Evolutionary conservation across 2,797 vertebrate genomes (phyloP), one percentile per base, ranked within the genome.

Genomic region (Fistularia commersonii): DNA sequence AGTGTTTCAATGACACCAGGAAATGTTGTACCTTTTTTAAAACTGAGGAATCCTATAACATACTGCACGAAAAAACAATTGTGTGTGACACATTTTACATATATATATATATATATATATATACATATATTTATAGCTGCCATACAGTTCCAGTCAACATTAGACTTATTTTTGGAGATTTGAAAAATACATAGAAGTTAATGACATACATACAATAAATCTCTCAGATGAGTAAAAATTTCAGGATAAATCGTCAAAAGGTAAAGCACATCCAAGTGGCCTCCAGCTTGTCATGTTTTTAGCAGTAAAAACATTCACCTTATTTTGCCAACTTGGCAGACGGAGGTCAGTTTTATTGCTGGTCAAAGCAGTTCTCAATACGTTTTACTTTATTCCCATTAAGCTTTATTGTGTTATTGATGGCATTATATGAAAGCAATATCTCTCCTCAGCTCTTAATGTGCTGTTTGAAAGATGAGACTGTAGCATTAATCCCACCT

Each of bases 401-500:
- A 36, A 8, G 48, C 71, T 82, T 81, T 79, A 84, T 84, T 77
- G 67, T 45, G 57, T 87, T 82, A 81, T 85, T 54, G 63, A 84
- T 80, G 50, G 59, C 73, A 77, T 79, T 66, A 77, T 78, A 72
- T 73, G 72, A 75, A 80, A 75, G 76, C 76, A 79, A 74, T 83
- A 71, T 81, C 68, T 81, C 68, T 53, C 68, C 14, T 14, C 78
- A 75, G 57, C 61, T 50, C 75, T 74, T 77, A 77, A 54, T 56
- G 64, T 41, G 72, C 75, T 63, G 45, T 57, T 51, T 71, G 84
- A 85, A 85, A 85, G 81, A 81, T 64, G 81, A 85, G 77, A 84
- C 76, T 53, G 48, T 71, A 54, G 68, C 74, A 72, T 84, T 79
- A 79, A 82, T 74, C 72, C 76, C 81, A 85, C 82, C 87, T 88